A percentile compares a stretch with the other conserved stretches of the same genome.
phyloP scores from a whole-genome alignment of 2,113 vertebrate species.

The Zosterops japonicus region DNA sequence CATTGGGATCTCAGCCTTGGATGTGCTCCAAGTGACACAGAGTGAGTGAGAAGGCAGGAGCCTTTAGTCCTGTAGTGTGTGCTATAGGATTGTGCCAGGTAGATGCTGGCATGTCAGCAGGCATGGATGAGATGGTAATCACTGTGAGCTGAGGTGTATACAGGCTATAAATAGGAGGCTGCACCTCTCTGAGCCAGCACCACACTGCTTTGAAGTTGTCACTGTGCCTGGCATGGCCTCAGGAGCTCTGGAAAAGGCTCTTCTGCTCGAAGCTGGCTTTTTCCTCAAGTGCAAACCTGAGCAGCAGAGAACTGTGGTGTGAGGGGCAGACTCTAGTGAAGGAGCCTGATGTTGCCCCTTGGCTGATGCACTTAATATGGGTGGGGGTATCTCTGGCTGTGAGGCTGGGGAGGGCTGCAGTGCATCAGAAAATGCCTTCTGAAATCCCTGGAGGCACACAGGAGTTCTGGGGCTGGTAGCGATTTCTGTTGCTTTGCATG shows the following conservation, averaged over 20 bases:
- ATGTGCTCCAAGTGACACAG: rapidly evolving
- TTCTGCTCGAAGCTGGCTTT: rapidly evolving
- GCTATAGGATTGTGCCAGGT: not conserved
- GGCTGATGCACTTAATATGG: not conserved
- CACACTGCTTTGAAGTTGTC: not conserved
- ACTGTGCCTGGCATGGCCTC: not conserved
- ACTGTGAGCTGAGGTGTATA: not conserved
- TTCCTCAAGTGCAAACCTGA: not conserved
- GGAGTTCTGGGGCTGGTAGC: not conserved
- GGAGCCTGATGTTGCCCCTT: not conserved
- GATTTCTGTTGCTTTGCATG: not conserved
- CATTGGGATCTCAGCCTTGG: rapidly evolving
- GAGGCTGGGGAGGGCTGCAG: rapidly evolving
- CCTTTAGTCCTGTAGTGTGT: rapidly evolving
- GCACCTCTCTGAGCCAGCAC: not conserved
- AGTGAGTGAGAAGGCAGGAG: not conserved
- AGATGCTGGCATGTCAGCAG: not conserved
- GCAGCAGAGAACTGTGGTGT: not conserved
- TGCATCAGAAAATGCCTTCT: not conserved
- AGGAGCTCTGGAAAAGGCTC: not conserved
- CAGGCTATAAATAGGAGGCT: slow-evolving; percentile 4
- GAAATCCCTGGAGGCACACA: rapidly evolving
- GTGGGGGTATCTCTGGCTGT: rapidly evolving
- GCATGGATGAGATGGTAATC: not conserved
- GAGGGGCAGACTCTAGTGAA: not conserved